A percentile compares a stretch with the other conserved stretches of the same genome.
These are phyloP conservation scores for Fulica atra DNA, from an alignment of 2,113 vertebrate species.

Conservation along the genomic window DNA sequence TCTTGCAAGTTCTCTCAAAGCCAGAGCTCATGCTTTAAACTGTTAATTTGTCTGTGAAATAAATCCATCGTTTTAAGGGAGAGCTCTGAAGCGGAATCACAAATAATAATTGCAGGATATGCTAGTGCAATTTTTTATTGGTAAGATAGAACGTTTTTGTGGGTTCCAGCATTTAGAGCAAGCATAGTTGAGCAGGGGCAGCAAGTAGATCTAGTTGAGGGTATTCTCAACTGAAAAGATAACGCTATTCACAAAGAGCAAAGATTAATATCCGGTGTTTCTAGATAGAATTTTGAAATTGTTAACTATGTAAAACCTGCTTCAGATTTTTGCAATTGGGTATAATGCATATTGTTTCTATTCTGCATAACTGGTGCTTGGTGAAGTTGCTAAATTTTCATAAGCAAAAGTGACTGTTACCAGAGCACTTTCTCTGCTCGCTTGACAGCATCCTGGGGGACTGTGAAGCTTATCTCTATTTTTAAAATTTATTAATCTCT, in stretches of 20 bases:
- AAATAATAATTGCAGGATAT: neutral
- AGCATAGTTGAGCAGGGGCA: accelerated
- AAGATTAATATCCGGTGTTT: neutral
- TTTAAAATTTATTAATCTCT: neutral
- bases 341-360: accelerated
- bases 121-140: neutral
- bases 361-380: neutral
- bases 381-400: neutral
- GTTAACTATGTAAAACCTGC: neutral
- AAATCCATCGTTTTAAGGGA: neutral
- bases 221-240: neutral
- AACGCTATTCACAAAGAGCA: neutral
- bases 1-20: neutral
- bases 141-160: neutral
- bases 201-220: neutral
- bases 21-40: neutral
- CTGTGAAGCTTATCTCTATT: neutral
- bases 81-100: neutral
- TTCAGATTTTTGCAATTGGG: neutral
- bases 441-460: neutral
- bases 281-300: neutral
- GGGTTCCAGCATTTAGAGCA: neutral
- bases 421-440: neutral
- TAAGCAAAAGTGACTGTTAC: neutral
- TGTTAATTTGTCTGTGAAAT: neutral